Conservation (phyloP, 2,888 invertebrate species). For the Syrphus vitripennis region DNA sequence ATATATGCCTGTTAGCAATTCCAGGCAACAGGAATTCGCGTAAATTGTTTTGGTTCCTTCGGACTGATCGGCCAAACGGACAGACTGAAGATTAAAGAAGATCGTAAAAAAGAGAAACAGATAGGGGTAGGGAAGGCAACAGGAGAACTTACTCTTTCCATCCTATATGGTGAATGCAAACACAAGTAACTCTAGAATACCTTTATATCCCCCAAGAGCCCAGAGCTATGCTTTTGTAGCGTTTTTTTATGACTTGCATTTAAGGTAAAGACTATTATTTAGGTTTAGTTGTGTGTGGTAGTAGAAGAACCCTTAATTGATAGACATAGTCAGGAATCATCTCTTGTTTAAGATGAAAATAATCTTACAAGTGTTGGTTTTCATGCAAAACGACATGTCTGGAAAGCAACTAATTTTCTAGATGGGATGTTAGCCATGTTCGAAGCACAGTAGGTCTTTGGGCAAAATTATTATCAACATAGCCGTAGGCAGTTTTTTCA, state of each 20-base stretch:
- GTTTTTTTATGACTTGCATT: conserved; percentile 60
- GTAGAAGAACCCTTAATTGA: conserved; percentile 32
- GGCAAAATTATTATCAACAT: conserved; percentile 48
- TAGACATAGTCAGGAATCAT: neutral
- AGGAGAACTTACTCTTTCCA: conserved; percentile 48
- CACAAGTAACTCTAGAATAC: neutral
- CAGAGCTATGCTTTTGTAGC: conserved; percentile 45
- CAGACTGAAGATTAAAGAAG: neutral
- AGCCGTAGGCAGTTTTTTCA: conserved; percentile 42
- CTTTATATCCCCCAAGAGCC: conserved; percentile 43
- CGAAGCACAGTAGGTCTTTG: conserved; percentile 45
- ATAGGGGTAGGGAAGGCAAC: neutral
- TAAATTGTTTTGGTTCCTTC: conserved; percentile 53
- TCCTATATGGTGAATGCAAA: conserved; percentile 14
- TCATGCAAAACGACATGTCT: conserved; percentile 46
- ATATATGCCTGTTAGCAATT: conserved; percentile 17
- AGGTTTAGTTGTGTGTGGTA: neutral
- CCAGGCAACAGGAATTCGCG: conserved; percentile 64
- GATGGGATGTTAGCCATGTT: neutral
- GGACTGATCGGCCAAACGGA: neutral
- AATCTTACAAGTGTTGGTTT: conserved; percentile 10
- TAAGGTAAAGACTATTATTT: conserved; percentile 57
- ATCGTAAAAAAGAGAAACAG: neutral
- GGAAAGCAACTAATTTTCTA: neutral
- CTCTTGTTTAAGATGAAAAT: neutral